A percentile compares a stretch with the other conserved stretches of the same genome.
Conservation (phyloP, 2,888 invertebrate species). For the Eupelmus urozonus region DNA sequence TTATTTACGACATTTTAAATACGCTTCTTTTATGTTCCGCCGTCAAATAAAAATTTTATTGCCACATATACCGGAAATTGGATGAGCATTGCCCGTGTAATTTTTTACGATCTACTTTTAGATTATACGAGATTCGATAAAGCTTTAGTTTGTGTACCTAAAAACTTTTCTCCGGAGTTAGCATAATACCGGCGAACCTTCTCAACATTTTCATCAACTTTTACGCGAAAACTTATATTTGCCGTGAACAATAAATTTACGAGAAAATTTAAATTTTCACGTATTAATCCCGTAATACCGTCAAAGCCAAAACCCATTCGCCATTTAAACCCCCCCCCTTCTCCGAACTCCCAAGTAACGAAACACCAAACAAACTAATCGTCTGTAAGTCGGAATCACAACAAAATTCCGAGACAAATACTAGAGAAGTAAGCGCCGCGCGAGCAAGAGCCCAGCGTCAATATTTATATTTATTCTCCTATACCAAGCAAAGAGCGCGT, state of each 20-base stretch:
- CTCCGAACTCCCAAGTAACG: too few species aligned
- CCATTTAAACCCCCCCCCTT: too few species aligned
- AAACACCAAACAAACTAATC: conserved; percentile 10
- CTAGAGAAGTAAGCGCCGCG: too few species aligned
- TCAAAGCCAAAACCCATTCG: too few species aligned
- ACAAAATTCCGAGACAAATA: neutral
- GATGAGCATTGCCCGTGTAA: conserved; percentile 44
- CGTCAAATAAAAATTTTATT: conserved; percentile 46
- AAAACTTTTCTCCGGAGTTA: conserved; percentile 19
- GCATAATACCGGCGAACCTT: neutral
- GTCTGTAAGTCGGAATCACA: conserved; percentile 14
- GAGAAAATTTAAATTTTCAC: neutral
- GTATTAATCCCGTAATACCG: too few species aligned
- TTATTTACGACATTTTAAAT: conserved; percentile 35
- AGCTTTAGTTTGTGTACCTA: conserved; percentile 16
- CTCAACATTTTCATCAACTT: conserved; percentile 7
- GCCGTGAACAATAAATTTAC: neutral
- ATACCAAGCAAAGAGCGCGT: neutral
- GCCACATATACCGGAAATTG: conserved; percentile 36
- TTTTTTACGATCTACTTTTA: conserved; percentile 45
- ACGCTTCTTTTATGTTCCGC: conserved; percentile 13
- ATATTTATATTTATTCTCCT: conserved; percentile 39
- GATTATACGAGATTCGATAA: conserved; percentile 46
- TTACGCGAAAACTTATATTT: neutral
- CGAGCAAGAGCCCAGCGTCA: conserved; percentile 5